Conservation (phyloP, 2,888 invertebrate species). For the Onthophagus sagittarius region DNA sequence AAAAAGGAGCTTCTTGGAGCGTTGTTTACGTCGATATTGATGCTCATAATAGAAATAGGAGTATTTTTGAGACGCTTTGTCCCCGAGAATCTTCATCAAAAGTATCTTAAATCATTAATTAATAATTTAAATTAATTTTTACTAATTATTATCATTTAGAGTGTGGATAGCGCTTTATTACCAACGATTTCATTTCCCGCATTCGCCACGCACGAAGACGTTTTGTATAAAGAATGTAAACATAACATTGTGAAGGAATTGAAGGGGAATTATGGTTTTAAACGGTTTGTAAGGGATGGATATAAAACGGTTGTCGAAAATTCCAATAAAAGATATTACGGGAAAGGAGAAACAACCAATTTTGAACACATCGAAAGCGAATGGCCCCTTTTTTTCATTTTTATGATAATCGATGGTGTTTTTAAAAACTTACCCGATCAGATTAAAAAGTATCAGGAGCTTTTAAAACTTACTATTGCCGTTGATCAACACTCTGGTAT, state of each 20-base stretch:
- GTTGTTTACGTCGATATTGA: conserved; percentile 99
- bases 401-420: conserved; percentile 94
- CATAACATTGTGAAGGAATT: conserved; percentile 76
- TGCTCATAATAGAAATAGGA: conserved; percentile 97
- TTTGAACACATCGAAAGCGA: conserved; percentile 97
- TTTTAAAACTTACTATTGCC: conserved; percentile 76
- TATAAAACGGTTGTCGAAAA: conserved; percentile 88
- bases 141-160: conserved; percentile 57
- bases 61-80: conserved; percentile 96
- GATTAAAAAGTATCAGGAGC: conserved; percentile 86
- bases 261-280: conserved; percentile 88
- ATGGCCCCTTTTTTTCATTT: conserved; percentile 95
- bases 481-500: conserved; percentile 77
- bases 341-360: conserved; percentile 87
- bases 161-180: conserved; percentile 87
- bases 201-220: conserved; percentile 95
- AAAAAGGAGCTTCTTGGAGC: conserved; percentile 96
- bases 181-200: conserved; percentile 96
- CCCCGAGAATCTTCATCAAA: conserved; percentile 98
- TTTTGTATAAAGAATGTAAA: conserved; percentile 82
- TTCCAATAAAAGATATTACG: conserved; percentile 71
- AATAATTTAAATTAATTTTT: not conserved
- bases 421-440: conserved; percentile 83
- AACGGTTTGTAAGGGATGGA: conserved; percentile 92
- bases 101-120: conserved; percentile 52